Evolutionary conservation across 2,797 vertebrate genomes (phyloP), one percentile per base, ranked within the genome.

Genomic region (Phalanger gymnotis): DNA sequence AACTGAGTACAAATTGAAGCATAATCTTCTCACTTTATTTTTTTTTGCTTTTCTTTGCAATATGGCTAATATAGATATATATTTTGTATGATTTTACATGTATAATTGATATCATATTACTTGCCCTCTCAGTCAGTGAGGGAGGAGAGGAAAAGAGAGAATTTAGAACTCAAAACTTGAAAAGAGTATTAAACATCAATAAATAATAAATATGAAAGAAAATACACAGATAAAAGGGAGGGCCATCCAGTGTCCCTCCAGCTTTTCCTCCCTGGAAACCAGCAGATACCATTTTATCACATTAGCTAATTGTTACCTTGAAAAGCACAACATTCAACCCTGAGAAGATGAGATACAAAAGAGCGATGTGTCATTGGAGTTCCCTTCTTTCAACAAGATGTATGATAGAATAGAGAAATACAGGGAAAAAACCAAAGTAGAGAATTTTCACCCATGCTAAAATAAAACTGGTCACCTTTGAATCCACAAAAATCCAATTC

Each of bases 241-340:
- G 61, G 34, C 14, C 34, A 4, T 61, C 1, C 12, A 3, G 31
- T 61, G 2, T 61, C 31, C 34, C 31, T 61, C 58, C 31, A 61
- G 31, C 31, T 61, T 61, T 61, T 61, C 58, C 31, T 34, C 58
- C 13, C 12, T 34, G 31, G 31, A 94, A 97, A 94, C 92, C 92
- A 94, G 90, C 93, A 94, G 34, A 92, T 92, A 95, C 9, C 58
- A 94, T 92, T 90, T 87, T 92, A 91, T 95, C 93, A 90, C 89
- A 92, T 51, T 90, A 93, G 54, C 91, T 54, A 91, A 73, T 47
- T 25, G 73, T 81, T 56, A 53, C 14, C 54, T 47, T 91, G n/a
- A 89, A 95, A 97, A 96, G 95, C 51, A 95, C 55, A 94, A 61
- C 12, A 91, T 10, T 53, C 94, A 93, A 93, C 3, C 28, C 0